A percentile compares a stretch with the other conserved stretches of the same genome.
Conservation (phyloP, 2,888 invertebrate genomes). For the Drosophila pseudotakahashii region DNA sequence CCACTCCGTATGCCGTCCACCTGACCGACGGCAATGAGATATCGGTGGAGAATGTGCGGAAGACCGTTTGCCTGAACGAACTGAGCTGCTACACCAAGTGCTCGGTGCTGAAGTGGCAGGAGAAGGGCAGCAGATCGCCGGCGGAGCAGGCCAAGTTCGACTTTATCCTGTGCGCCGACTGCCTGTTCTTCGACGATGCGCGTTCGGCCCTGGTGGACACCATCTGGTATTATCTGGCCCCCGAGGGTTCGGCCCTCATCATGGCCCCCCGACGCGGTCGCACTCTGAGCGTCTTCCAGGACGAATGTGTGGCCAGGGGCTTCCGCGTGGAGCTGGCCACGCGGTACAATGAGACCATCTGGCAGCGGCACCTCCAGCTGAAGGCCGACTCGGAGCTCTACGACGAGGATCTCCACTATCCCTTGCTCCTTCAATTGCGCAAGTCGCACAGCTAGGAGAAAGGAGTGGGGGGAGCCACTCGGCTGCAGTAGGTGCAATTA, state of each 20-base stretch:
- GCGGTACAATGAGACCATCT: conserved; percentile 88
- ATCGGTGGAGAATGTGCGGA: conserved; percentile 89
- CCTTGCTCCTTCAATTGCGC: conserved; percentile 87
- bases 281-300: conserved; percentile 89
- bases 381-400: conserved; percentile 86
- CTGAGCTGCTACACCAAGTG: conserved; percentile 86
- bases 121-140: conserved; percentile 70
- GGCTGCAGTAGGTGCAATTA: conserved; percentile 55
- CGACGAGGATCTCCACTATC: conserved; percentile 90
- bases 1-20: conserved; percentile 87
- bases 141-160: conserved; percentile 86
- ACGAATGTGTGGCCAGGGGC: conserved; percentile 86
- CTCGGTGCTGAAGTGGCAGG: conserved; percentile 86
- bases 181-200: conserved; percentile 91
- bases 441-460: conserved; percentile 71
- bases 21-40: conserved; percentile 92
- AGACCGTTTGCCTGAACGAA: conserved; percentile 88
- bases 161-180: conserved; percentile 91
- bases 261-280: conserved; percentile 91
- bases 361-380: conserved; percentile 88
- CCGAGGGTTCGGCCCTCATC: conserved; percentile 88
- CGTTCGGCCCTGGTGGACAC: conserved; percentile 88
- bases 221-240: conserved; percentile 87
- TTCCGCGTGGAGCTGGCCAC: conserved; percentile 86
- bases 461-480: conserved; percentile 9